Evolutionary conservation across 2,113 vertebrate genomes (phyloP), one percentile per base, ranked within the genome.

Genomic region (Tinamus guttatus): DNA sequence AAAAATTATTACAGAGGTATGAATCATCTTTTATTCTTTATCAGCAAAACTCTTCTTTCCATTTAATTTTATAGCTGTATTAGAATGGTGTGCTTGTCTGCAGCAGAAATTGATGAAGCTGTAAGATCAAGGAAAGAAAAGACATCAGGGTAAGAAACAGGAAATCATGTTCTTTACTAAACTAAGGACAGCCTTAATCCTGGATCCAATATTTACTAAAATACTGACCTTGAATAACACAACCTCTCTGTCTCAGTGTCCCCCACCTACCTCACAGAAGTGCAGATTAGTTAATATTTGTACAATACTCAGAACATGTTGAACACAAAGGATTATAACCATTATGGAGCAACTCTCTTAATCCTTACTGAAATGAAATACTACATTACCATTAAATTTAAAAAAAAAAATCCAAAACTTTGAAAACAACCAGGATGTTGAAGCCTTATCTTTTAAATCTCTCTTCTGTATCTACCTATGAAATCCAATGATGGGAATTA

Each of bases 231-330:
- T 82, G 91, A 90, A 27, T 40, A 92, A 93, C 62, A 92, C 90
- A 84, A 79, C 68, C 69, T 93, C 94, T 87, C 69, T 79, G 74
- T 88, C 65, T 79, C 38, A 59, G 38, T 68, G 81, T 81, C 22
- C 63, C 49, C 49, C 41, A 92, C 69, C 74, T 77, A 79, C 47
- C 78, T 27, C 58, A 89, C n/a, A 73, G 36, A 89, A 92, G 62
- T 41, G 21, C 64, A 80, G 63, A 64, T 94, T 75, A 92, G 85
- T 74, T 95, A 95, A 94, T 93, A 93, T 95, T 95, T 94, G 63
- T 74, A 84, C 56, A 85, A 81, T 64, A 60, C 64, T 81, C 76
- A 25, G 58, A 85, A 87, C 71, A 56, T 13, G 32, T 47, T 1
- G 6, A 89, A 93, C 78, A 80, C 47, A 77, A 91, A 85, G 92